phyloP scores from a whole-genome alignment of 2,113 vertebrate genomes.

The Lynx canadensis region DNA sequence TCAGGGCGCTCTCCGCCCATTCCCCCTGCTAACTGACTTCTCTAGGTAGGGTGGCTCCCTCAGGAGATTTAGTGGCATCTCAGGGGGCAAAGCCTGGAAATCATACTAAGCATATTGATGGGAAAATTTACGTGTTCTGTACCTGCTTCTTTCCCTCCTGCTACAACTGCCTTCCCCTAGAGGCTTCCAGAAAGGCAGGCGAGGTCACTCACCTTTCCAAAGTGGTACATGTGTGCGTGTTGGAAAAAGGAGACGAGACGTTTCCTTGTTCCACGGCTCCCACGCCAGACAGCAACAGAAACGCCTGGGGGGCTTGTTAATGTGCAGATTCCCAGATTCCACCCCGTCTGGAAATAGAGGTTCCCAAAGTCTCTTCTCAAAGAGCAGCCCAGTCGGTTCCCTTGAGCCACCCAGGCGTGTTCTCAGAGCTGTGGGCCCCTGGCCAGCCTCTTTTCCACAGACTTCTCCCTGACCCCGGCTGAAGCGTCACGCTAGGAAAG shows the following conservation, averaged over 20 bases:
- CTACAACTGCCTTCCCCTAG: not conserved
- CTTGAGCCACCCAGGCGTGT: too few species aligned
- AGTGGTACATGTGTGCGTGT: not conserved
- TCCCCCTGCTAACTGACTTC: not conserved
- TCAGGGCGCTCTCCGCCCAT: not conserved
- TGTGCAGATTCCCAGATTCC: rapidly evolving
- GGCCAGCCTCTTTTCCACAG: not conserved
- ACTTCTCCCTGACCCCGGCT: not conserved
- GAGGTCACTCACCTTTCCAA: not conserved
- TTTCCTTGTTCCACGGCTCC: not conserved
- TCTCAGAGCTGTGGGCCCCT: not conserved
- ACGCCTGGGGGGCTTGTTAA: too few species aligned
- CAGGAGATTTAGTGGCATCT: not conserved
- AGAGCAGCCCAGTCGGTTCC: not conserved
- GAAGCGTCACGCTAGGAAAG: not conserved
- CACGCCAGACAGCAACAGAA: not conserved
- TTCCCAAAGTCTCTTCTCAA: not conserved
- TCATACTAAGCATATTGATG: not conserved
- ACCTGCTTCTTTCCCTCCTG: not conserved
- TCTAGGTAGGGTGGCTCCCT: not conserved
- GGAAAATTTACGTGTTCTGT: not conserved
- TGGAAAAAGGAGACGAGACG: not conserved
- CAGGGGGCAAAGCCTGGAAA: not conserved
- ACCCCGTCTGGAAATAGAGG: not conserved
- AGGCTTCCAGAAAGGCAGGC: constrained; percentile 1